Conservation (phyloP, 1,140 invertebrate species). For the Drosophila funebris region DNA sequence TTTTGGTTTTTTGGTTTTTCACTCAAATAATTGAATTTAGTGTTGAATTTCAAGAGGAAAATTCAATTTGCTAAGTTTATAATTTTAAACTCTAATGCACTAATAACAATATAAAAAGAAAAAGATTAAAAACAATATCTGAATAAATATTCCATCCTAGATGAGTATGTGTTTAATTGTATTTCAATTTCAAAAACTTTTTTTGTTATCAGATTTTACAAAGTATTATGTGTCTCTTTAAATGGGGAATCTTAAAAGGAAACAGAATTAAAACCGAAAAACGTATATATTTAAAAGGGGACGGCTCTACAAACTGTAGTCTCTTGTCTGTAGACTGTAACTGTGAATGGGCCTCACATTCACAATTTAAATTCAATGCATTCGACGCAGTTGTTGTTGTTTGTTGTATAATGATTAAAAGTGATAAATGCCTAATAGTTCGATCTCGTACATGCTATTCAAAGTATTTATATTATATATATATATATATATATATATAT, state of each 20-base stretch:
- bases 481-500: not conserved
- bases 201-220: conserved; percentile 8
- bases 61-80: conserved; percentile 52
- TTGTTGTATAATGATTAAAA: conserved; percentile 36
- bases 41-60: conserved; percentile 76
- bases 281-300: conserved; percentile 3
- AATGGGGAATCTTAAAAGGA: not conserved
- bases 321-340: not conserved
- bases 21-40: conserved; percentile 66
- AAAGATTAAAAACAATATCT: conserved; percentile 4
- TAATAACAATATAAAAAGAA: conserved; percentile 43
- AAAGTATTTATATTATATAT: not conserved
- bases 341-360: conserved; percentile 9
- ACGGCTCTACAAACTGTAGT: conserved; percentile 16
- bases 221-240: conserved; percentile 15
- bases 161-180: conserved; percentile 14
- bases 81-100: conserved; percentile 46
- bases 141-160: conserved; percentile 18
- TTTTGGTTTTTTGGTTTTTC: conserved; percentile 53
- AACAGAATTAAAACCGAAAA: too few relatives aligned
- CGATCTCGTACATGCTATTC: conserved; percentile 56
- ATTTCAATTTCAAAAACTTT: conserved; percentile 14
- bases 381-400: conserved; percentile 8
- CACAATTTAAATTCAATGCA: conserved; percentile 16
- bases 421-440: conserved; percentile 76